Percentiles rank a stretch among this genome's conserved stretches.
Conservation (phyloP, 2,797 vertebrate species). For the Bufotes viridis region DNA sequence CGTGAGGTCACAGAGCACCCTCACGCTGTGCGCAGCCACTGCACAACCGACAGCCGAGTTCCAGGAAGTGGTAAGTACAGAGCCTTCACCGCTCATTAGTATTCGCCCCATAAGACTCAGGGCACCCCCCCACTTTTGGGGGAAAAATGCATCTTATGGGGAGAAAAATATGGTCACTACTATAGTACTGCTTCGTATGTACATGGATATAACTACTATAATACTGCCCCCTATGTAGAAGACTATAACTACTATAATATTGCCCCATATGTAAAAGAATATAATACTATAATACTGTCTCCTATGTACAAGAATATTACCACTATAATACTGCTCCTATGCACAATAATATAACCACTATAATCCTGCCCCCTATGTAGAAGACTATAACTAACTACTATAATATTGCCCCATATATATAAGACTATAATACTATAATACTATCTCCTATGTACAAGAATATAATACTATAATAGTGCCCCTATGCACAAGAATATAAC, state of each 20-base stretch:
- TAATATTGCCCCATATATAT: background rate
- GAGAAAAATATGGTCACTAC: background rate
- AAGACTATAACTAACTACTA: conserved; percentile 10
- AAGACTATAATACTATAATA: background rate
- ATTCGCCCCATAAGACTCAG: too few species aligned
- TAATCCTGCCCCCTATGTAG: background rate
- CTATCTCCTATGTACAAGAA: background rate
- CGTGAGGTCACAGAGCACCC: too few species aligned
- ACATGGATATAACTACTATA: background rate
- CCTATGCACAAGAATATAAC: background rate
- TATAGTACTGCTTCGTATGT: background rate
- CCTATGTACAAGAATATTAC: background rate
- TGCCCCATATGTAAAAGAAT: background rate
- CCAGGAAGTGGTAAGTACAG: too few species aligned
- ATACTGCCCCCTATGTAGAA: background rate
- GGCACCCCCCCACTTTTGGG: too few species aligned
- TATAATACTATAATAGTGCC: background rate
- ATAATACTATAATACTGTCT: conserved; percentile 1
- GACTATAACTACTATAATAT: background rate
- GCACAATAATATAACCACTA: background rate
- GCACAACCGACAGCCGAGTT: too few species aligned
- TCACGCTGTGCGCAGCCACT: too few species aligned
- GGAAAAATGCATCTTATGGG: too few species aligned
- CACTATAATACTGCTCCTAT: background rate
- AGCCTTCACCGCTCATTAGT: too few species aligned